Evolutionary conservation across 2,113 vertebrate species (phyloP), one percentile per base, ranked within the genome.

Genomic region (Tupaia tana): DNA sequence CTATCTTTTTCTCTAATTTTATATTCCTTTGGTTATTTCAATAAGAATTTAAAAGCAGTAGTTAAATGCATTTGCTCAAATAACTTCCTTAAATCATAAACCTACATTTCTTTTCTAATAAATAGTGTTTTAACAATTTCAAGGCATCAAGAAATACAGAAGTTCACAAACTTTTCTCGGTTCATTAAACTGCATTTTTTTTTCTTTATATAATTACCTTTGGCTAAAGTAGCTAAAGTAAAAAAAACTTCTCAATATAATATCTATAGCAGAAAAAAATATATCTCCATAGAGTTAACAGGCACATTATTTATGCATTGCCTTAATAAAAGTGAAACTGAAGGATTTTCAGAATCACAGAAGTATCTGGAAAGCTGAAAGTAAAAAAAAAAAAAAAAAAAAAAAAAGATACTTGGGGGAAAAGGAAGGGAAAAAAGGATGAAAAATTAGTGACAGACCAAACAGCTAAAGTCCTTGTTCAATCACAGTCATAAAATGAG

Each of bases 391-490:
- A 43, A 43, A 52, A 89, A 43, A 43, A 43, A 43, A 90, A 71
- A 80, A 75, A 95, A 52, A 89, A 15, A 66, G 59, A 94, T 27
- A 87, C 25, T 54, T 86, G 24, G 4, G 14, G 15, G 19, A 22
- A 14, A 59, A 75, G 34, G 56, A 29, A 20, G 29, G 27, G 7
- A 7, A 31, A 25, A 71, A 82, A 9, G 52, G 63, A 87, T 58
- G 8, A 86, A 73, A 84, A 73, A 84, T 93, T 86, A 91, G 20
- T 69, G 75, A 24, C 15, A 75, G 29, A 3, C 67, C 73, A 69
- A 86, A 58, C 70, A 94, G 82, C 58, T 58, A 24, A 95, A 96
- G 81, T 84, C 94, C 83, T 93, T 94, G 84, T 80, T 96, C 88
- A 79, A 75, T 78, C 71, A 67, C 20, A 91, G 84, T 88, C 89